phyloP scores from a whole-genome alignment of 2,888 invertebrate genomes.

The Orthonevra nobilis region DNA sequence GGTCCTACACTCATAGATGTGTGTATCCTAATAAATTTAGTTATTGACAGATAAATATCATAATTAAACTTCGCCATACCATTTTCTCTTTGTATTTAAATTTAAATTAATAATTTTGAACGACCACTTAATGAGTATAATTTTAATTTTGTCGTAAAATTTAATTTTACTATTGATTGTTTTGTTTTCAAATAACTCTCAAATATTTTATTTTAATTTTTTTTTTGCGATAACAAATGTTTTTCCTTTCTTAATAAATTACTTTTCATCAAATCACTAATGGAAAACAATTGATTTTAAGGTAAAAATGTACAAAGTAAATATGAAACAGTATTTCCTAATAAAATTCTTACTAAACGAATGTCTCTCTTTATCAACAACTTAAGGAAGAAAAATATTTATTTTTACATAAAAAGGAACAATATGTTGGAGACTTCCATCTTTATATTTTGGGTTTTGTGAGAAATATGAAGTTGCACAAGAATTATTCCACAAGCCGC shows the following conservation, averaged over 20 bases:
- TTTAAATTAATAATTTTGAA: slow-evolving; percentile 56
- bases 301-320: slow-evolving; percentile 46
- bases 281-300: slow-evolving; percentile 66
- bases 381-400: too few species aligned
- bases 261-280: slow-evolving; percentile 41
- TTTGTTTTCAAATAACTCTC: slow-evolving; percentile 42
- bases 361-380: too few species aligned
- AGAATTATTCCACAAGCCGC: neutral
- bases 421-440: slow-evolving; percentile 41
- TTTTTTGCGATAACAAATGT: slow-evolving; percentile 24
- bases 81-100: slow-evolving; percentile 14
- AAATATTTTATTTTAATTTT: slow-evolving; percentile 18
- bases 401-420: slow-evolving; percentile 53
- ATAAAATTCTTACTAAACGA: too few species aligned
- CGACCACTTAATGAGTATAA: slow-evolving; percentile 45
- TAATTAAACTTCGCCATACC: slow-evolving; percentile 39
- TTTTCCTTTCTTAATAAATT: slow-evolving; percentile 13
- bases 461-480: neutral
- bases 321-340: too few species aligned
- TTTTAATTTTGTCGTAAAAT: slow-evolving; percentile 58
- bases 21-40: slow-evolving; percentile 61
- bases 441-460: slow-evolving; percentile 18
- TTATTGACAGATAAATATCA: slow-evolving; percentile 59
- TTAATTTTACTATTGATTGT: slow-evolving; percentile 68
- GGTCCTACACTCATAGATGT: slow-evolving; percentile 61